Evolutionary conservation across 2,797 vertebrate genomes (phyloP).

Genomic region (Rhabdomys pumilio): DNA sequence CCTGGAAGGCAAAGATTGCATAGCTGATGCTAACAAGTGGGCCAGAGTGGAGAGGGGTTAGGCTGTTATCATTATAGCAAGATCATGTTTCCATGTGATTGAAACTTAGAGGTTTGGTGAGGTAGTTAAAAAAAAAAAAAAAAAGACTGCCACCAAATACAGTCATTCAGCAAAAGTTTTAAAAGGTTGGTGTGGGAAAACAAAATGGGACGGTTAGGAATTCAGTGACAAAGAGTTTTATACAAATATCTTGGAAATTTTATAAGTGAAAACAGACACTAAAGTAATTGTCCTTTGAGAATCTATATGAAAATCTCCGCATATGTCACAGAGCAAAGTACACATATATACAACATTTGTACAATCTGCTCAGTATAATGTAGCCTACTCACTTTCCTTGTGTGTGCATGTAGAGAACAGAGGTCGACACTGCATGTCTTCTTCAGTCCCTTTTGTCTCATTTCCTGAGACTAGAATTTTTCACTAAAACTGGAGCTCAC

Average conservation of each 20-base stretch:
- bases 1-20: not conserved
- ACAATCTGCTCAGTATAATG: not conserved
- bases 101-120: not conserved
- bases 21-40: not conserved
- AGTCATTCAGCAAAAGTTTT: not conserved
- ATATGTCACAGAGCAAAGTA: not conserved
- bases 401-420: not conserved
- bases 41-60: not conserved
- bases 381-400: not conserved
- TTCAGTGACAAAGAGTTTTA: not conserved
- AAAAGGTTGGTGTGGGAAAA: not conserved
- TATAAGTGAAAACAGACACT: not conserved
- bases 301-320: not conserved
- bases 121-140: not conserved
- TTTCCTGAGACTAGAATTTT: not conserved
- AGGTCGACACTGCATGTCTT: not conserved
- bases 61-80: not conserved
- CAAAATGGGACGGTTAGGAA: not conserved
- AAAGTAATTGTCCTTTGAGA: slow-evolving; percentile 18
- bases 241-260: slow-evolving; percentile 22
- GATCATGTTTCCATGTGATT: not conserved
- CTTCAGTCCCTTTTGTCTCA: not conserved
- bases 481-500: not conserved
- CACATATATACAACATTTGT: not conserved
- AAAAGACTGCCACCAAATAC: not conserved